Evolutionary conservation across 2,797 vertebrate genomes (phyloP), one percentile per base, ranked within the genome.

Genomic region (Halcyon smyrnensis): DNA sequence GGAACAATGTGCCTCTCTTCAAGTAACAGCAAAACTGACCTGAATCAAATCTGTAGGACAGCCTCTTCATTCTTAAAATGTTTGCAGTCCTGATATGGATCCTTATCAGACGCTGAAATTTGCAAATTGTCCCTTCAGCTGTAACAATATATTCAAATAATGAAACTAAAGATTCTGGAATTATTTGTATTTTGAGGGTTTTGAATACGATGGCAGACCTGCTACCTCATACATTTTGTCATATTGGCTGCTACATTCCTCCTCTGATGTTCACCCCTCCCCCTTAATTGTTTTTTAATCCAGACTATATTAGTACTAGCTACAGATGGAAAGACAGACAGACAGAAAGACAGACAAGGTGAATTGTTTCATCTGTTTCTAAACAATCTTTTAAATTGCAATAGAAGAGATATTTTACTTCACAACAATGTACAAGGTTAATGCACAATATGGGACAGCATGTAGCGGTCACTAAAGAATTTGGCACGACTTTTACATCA

Each of bases 211-310:
- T 5, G 11, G 16, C 36, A 76, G n/a, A 73, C 8, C 27, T 64
- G 14, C 20, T 56, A 19, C 15, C 16, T 89, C 45, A 60, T 20
- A 34, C 17, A 25, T 10, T 73, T 37, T 53, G 19, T 30, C 12
- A 80, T 8, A 71, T 45, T 34, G 6, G 45, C 11, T 69, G 27
- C 28, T 69, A 12, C 34, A 64, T 48, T 87, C 7, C 8, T 73
- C 15, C 24, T 46, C 54, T 59, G 19, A 62, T 46, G 64, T 4
- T 37, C 3, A 56, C 51, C 14, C 8, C 3, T 60, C 51, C 14
- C 8, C 15, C 2, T 2, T 17, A 15, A 9, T 43, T 25, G 39
- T 59, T 48, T 63, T 51, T 39, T 0, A 78, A 54, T 15, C 4
- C 15, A 54, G 16, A 34, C 7, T 65, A 18, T 20, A 36, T 53